Conservation (phyloP, 1,140 invertebrate genomes). For the Hycleus phaleratus region DNA sequence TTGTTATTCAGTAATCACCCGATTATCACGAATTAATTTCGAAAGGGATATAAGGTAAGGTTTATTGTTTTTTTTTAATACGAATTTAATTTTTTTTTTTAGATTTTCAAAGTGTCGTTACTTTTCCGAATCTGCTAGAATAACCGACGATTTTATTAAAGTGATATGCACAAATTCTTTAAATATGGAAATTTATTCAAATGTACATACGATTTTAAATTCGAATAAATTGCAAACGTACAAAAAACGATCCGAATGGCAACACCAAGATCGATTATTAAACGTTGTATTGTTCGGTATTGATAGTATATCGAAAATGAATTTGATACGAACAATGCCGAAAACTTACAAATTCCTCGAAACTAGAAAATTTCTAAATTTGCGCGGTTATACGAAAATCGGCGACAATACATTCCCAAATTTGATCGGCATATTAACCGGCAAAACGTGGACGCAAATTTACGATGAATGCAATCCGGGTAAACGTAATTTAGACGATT, state of each 20-base stretch:
- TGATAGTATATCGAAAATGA: constrained; percentile 72
- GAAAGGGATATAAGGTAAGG: constrained; percentile 24
- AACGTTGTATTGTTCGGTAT: constrained; percentile 71
- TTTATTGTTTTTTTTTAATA: neutral
- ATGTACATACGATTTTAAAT: constrained; percentile 43
- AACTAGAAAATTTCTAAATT: constrained; percentile 42
- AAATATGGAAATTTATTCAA: constrained; percentile 44
- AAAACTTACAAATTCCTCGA: constrained; percentile 59
- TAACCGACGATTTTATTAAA: constrained; percentile 40
- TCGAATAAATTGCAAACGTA: constrained; percentile 20
- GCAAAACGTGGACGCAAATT: constrained; percentile 36
- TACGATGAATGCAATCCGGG: constrained; percentile 47
- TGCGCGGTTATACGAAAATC: constrained; percentile 59
- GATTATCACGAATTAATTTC: constrained; percentile 6
- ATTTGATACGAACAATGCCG: constrained; percentile 53
- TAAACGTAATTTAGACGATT: constrained; percentile 47
- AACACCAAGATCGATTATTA: constrained; percentile 29
- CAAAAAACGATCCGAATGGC: constrained; percentile 7
- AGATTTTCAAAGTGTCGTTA: constrained; percentile 40
- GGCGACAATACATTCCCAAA: constrained; percentile 80
- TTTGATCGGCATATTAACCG: constrained; percentile 67
- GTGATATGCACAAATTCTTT: constrained; percentile 40
- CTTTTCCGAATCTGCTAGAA: constrained; percentile 39
- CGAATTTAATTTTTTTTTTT: constrained; percentile 8
- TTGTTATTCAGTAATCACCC: constrained; percentile 23